Percentiles rank a stretch among this genome's conserved stretches.
Evolutionary conservation across 2,888 invertebrate species (phyloP).

Genomic region (Orthonevra nobilis): DNA sequence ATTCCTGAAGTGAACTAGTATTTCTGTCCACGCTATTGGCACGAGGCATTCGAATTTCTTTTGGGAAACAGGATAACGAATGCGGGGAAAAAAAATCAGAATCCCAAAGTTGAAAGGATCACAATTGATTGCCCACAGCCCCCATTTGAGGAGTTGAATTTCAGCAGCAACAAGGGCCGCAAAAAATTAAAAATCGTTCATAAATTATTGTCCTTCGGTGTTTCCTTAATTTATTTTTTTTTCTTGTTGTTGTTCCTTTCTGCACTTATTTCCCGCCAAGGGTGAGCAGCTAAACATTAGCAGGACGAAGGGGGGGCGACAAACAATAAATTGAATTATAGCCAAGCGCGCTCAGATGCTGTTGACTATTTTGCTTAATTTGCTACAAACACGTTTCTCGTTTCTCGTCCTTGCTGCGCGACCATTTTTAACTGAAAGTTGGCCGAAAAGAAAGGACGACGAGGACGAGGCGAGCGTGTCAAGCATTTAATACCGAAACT

Average conservation of each 20-base stretch:
- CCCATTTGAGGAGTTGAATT: slow-evolving; percentile 40
- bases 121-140: slow-evolving; percentile 62
- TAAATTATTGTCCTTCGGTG: slow-evolving; percentile 51
- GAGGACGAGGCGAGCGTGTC: slow-evolving; percentile 21
- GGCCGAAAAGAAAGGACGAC: too few species aligned
- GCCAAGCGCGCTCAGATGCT: slow-evolving; percentile 44
- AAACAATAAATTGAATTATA: slow-evolving; percentile 50
- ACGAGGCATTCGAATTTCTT: too few species aligned
- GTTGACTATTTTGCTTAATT: slow-evolving; percentile 59
- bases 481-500: slow-evolving; percentile 44
- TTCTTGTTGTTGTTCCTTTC: slow-evolving; percentile 4
- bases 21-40: slow-evolving; percentile 12
- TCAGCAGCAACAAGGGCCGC: background rate
- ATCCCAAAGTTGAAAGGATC: slow-evolving; percentile 47
- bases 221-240: slow-evolving; percentile 1
- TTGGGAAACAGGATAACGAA: slow-evolving; percentile 4
- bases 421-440: background rate
- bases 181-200: slow-evolving; percentile 63
- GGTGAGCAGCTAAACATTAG: slow-evolving; percentile 11
- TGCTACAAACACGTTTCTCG: slow-evolving; percentile 54
- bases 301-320: slow-evolving; percentile 18
- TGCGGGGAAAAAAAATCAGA: slow-evolving; percentile 40
- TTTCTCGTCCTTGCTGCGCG: background rate
- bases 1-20: too few species aligned
- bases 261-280: slow-evolving; percentile 9